These are phyloP conservation scores for Stomorhina lunata DNA, from an alignment of 2,888 invertebrate genomes.

Conservation along the genomic window DNA sequence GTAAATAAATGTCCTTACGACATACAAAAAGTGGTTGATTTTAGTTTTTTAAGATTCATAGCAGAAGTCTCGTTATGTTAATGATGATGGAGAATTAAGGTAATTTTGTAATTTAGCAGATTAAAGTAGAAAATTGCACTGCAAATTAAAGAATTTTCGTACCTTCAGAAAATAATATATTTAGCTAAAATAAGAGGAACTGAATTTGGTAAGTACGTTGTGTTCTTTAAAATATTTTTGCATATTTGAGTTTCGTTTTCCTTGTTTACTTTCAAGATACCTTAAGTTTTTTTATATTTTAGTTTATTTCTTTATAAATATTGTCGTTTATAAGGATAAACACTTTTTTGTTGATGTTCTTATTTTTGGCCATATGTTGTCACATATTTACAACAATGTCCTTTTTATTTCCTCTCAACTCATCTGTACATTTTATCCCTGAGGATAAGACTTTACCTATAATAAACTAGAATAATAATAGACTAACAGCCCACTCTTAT, in stretches of 20 bases:
- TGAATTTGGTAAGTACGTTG: neutral
- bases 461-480: conserved; percentile 69
- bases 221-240: neutral
- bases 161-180: conserved; percentile 39
- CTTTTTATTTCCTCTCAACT: conserved; percentile 40
- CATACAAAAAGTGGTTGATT: conserved; percentile 26
- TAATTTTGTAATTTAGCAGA: conserved; percentile 58
- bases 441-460: conserved; percentile 62
- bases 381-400: conserved; percentile 63
- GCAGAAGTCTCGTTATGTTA: conserved; percentile 64
- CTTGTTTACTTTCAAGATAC: neutral
- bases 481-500: conserved; percentile 63
- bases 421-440: conserved; percentile 42
- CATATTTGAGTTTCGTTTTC: neutral
- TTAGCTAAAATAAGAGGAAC: conserved; percentile 36
- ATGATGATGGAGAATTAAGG: conserved; percentile 63
- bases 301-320: conserved; percentile 48
- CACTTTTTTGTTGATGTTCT: conserved; percentile 16
- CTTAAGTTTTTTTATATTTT: conserved; percentile 11
- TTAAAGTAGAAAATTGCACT: conserved; percentile 28
- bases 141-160: conserved; percentile 17
- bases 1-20: neutral
- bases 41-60: conserved; percentile 47
- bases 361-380: conserved; percentile 65
- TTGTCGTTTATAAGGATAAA: conserved; percentile 50